These are phyloP conservation scores for Sceloporus tristichus DNA, from an alignment of 2,113 vertebrate genomes.

Conservation along the genomic window DNA sequence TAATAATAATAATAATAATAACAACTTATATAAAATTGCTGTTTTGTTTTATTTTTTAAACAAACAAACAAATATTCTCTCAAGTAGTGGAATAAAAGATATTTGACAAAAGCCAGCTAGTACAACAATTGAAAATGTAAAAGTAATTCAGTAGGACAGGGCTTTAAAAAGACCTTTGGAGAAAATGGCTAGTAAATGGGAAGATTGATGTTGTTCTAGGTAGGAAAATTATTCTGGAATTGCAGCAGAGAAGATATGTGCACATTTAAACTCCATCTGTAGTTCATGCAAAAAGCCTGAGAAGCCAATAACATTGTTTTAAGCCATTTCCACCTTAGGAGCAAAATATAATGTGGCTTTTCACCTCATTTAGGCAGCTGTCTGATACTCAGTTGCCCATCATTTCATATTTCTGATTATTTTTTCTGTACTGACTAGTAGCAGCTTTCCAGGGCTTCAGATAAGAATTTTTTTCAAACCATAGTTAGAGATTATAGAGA, in stretches of 20 bases:
- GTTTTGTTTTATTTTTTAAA: not conserved
- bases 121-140: not conserved
- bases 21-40: slow-evolving; percentile 30
- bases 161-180: not conserved
- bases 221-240: not conserved
- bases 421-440: no score
- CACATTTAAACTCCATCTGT: not conserved
- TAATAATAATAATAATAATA: no score
- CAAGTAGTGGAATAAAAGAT: slow-evolving; percentile 6
- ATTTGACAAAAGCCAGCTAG: slow-evolving; percentile 36
- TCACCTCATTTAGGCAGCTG: not conserved
- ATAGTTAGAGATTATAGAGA: no score
- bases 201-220: not conserved
- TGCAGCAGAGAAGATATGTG: not conserved
- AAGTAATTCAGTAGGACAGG: slow-evolving; percentile 8
- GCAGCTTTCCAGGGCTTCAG: no score
- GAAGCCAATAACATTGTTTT: not conserved
- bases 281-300: not conserved
- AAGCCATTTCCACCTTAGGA: not conserved
- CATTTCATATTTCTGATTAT: not conserved
- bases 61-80: not conserved
- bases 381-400: not conserved
- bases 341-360: not conserved
- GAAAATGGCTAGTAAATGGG: not conserved
- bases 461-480: no score